Evolutionary conservation across 2,888 invertebrate genomes (phyloP).

Genomic region (Allacma fusca): DNA sequence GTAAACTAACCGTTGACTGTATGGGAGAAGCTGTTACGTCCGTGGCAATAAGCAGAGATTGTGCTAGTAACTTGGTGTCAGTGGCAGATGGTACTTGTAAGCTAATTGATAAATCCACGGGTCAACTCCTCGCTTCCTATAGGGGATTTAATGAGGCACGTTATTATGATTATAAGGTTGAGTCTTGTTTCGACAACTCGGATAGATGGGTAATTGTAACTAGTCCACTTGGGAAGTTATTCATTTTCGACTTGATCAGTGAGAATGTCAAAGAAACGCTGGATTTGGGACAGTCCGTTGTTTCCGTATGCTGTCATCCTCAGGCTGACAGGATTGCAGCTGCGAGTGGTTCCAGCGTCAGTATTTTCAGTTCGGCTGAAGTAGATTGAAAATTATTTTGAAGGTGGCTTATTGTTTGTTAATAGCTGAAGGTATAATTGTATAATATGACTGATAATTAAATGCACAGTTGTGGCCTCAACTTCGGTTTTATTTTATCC

Average conservation of each 20-base stretch:
- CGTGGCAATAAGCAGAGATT: conserved; percentile 86
- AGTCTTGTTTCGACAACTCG: conserved; percentile 69
- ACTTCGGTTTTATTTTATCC: too few relatives aligned
- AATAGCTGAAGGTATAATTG: too few relatives aligned
- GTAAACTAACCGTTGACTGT: conserved; percentile 82
- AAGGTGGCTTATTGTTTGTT: too few relatives aligned
- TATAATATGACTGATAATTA: too few relatives aligned
- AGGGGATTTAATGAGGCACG: conserved; percentile 73
- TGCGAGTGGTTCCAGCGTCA: conserved; percentile 77
- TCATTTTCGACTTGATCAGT: conserved; percentile 89
- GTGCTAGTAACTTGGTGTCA: conserved; percentile 87
- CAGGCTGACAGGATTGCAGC: conserved; percentile 75
- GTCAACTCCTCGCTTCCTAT: conserved; percentile 79
- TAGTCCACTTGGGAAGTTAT: conserved; percentile 84
- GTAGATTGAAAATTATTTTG: too few relatives aligned
- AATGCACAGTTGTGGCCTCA: too few relatives aligned
- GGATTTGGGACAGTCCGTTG: conserved; percentile 70
- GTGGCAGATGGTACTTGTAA: conserved; percentile 83
- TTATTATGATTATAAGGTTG: conserved; percentile 59
- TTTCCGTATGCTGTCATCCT: conserved; percentile 85
- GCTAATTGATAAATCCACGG: conserved; percentile 87
- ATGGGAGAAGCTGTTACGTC: conserved; percentile 85
- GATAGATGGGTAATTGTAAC: conserved; percentile 90
- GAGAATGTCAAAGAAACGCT: conserved; percentile 68
- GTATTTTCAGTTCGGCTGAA: conserved; percentile 64